Conservation (phyloP, 2,888 invertebrate species). For the Agrypnus murinus region DNA sequence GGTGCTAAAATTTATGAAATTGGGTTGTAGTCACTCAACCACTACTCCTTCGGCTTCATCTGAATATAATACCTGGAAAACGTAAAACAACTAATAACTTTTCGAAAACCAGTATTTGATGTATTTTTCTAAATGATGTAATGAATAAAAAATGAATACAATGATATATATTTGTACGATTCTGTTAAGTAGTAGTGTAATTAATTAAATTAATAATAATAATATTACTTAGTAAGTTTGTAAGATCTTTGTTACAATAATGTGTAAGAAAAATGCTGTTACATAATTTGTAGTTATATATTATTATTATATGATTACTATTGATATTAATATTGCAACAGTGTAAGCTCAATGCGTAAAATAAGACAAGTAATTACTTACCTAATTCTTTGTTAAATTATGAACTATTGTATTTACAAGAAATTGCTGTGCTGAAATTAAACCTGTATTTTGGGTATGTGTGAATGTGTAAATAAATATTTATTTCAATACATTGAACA, state of each 20-base stretch:
- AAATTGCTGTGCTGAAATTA: constrained; percentile 36
- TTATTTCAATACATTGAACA: constrained; percentile 36
- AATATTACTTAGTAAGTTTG: constrained; percentile 40
- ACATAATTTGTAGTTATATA: constrained; percentile 39
- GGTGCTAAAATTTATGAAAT: constrained; percentile 46
- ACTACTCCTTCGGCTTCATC: constrained; percentile 36
- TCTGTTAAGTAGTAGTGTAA: constrained; percentile 40
- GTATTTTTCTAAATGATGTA: constrained; percentile 51
- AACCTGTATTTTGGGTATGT: constrained; percentile 28
- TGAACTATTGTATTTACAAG: constrained; percentile 25
- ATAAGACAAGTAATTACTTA: constrained; percentile 34
- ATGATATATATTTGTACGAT: constrained; percentile 49
- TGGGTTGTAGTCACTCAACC: constrained; percentile 45
- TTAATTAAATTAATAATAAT: constrained; percentile 34
- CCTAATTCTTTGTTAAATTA: constrained; percentile 33
- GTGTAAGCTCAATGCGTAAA: constrained; percentile 39
- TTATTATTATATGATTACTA: neutral
- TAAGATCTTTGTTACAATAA: constrained; percentile 49
- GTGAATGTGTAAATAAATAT: constrained; percentile 36
- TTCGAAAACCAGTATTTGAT: constrained; percentile 47
- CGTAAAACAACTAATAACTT: constrained; percentile 33
- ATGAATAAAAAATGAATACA: constrained; percentile 35
- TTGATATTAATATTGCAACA: constrained; percentile 41
- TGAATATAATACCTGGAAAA: constrained; percentile 39
- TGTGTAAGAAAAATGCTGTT: constrained; percentile 47